These are phyloP conservation scores for Aphodius granarius DNA, from an alignment of 2,888 invertebrate genomes.

Conservation along the genomic window DNA sequence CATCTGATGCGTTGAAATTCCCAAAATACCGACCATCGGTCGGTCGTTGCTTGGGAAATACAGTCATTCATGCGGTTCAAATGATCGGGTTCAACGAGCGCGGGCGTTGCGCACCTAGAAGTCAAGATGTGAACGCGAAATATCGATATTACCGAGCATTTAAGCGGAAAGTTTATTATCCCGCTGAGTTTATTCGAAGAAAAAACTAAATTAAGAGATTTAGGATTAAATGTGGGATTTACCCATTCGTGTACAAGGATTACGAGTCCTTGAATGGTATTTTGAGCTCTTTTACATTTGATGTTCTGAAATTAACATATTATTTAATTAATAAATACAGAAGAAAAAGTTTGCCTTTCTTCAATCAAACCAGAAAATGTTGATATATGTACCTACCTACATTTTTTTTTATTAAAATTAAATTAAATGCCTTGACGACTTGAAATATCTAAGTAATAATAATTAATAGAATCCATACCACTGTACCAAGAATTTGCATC, in stretches of 20 bases:
- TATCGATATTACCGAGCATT: not conserved
- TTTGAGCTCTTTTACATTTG: no score
- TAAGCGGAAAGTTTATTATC: not conserved
- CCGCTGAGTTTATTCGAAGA: not conserved
- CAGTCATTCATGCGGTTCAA: not conserved
- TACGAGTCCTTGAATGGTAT: no score
- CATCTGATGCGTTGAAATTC: not conserved
- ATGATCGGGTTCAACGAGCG: not conserved
- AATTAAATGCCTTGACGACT: no score
- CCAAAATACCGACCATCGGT: not conserved
- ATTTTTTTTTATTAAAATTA: no score
- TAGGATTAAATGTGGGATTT: not conserved
- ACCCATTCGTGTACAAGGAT: not conserved
- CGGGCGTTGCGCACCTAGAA: not conserved
- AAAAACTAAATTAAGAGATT: not conserved
- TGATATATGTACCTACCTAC: no score
- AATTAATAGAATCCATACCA: not conserved
- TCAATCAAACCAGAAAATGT: no score
- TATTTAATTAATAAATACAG: no score
- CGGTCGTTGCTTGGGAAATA: not conserved
- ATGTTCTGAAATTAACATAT: no score
- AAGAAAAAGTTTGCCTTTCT: no score
- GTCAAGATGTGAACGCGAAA: not conserved
- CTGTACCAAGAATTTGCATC: not conserved
- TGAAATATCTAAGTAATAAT: no score